Evolutionary conservation across 1,140 invertebrate species (phyloP), one percentile per base, ranked within the genome.

Genomic region (Drosophila takahashii): DNA sequence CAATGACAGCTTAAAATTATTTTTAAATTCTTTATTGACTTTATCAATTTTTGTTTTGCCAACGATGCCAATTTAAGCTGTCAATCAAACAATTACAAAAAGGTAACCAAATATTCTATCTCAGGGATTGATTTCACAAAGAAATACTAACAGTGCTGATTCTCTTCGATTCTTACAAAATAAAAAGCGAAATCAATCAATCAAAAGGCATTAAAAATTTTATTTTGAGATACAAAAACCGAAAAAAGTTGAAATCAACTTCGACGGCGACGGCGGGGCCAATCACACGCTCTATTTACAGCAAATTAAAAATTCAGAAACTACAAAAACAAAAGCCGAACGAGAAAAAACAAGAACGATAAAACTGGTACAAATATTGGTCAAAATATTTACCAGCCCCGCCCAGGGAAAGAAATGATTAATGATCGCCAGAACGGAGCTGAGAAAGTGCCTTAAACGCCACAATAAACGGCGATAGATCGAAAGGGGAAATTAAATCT

Each of bases 271-370:
- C 42, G 27, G 29, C 67, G 76, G 51, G 76, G 78, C 74, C 83
- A 87, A 87, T 87, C 84, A 87, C 83, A 87, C 83, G 83, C 83
- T 87, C 83, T 89, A 87, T 87, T 87, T 87, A 89, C 79, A 87
- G 61, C 76, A 79, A 79, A 85, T 81, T 85, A 77, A 86, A 80
- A 73, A 76, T 79, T 79, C 41, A 66, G 75, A 69, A 67, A 65
- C 62, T 78, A 70, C 61, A 74, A 64, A 75, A 81, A 66, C 73
- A 72, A 65, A 62, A 72, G 53, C 57, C 77, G 83, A 42, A 36
- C 59, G 65, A 57, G 74, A 41, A 79, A 81, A 76, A 87, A 87
- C 73, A 75, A 45, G 69, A 83, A 57, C 47, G 26, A 65, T 44
- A 64, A 66, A 48, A 61, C 54, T 77, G 50, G 65, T 50, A 83